Base-by-base conservation (phyloP, 2,113 vertebrate species). In the Zosterops japonicus region DNA sequence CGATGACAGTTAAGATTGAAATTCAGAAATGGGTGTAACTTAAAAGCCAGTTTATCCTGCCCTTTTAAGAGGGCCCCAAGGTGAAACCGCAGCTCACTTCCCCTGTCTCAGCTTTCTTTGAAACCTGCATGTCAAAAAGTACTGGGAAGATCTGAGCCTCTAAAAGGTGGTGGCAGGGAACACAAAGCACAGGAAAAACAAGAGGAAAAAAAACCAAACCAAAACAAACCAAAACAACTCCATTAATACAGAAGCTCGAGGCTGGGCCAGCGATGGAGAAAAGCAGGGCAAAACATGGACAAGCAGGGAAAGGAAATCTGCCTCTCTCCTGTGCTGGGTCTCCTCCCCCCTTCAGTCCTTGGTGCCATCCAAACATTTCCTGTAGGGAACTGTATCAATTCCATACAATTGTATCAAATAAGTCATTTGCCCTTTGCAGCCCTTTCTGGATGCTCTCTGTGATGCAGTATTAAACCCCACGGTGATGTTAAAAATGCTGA, bases 361-460 rank as follows among this genome's bases (percentile, higher is more conserved):
- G 13, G 27, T 13, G 29, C 56, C 39, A 13, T 21, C 4, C 29
- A 39, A 31, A 33, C 16, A 29, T 5, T 1, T 2, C 0, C 0
- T 3, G 25, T 3, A 35, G 44, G 33, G 21, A 90, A 33, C n/a
- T 3, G 8, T 14, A 39, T 36, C 33, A 28, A 63, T 50, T 55
- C 39, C 1, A 0, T 11, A 24, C 21, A 22, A 1, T 19, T 64
- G 19, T 14, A 49, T 16, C 42, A 46, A 46, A 41, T 2, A 2
- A 3, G 23, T n/a, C 8, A 29, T 74, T 52, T 57, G 36, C 21
- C 74, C 36, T 72, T 77, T n/a, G 60, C 64, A 89, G 64, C 28
- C 50, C 7, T 68, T 61, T 42, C 41, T 5, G 28, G 18, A 29
- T 27, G 65, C 39, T 87, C 46, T 19, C 1, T 35, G 33, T 10